Percentiles rank a stretch among this genome's conserved stretches.
Evolutionary conservation across 1,140 invertebrate species (phyloP).

Genomic region (Macrocentrus cingulum): DNA sequence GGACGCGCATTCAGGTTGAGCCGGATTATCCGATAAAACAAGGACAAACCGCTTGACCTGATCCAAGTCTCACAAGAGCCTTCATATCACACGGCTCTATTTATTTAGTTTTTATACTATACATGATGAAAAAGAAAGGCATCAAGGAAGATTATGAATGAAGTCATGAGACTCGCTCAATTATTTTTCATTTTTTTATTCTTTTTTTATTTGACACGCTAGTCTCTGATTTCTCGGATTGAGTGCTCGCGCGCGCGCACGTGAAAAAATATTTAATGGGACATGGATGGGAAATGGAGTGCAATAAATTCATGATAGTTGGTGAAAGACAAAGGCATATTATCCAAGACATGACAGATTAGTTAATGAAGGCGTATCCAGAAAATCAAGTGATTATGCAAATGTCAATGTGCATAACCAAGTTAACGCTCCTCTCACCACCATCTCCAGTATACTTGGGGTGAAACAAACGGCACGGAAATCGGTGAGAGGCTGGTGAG

Average conservation of each 20-base stretch:
- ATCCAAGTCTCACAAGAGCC: background rate
- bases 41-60: slow-evolving; percentile 25
- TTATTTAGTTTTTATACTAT: background rate
- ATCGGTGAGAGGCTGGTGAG: background rate
- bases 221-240: slow-evolving; percentile 25
- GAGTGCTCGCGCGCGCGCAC: background rate
- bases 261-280: background rate
- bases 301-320: background rate
- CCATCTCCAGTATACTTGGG: background rate
- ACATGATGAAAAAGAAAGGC: background rate
- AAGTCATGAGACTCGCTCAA: slow-evolving; percentile 25
- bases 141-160: background rate
- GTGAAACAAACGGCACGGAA: background rate
- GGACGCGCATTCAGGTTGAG: slow-evolving; percentile 20
- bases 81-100: background rate
- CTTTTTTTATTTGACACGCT: slow-evolving; percentile 6
- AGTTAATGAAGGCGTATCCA: background rate
- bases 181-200: background rate
- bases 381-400: slow-evolving; percentile 6
- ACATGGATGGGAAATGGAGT: background rate
- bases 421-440: background rate
- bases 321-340: too few species aligned
- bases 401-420: background rate
- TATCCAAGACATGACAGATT: too few species aligned
- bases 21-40: slow-evolving; percentile 18